Conservation (phyloP, 1,140 invertebrate species). For the Euwallacea similis region DNA sequence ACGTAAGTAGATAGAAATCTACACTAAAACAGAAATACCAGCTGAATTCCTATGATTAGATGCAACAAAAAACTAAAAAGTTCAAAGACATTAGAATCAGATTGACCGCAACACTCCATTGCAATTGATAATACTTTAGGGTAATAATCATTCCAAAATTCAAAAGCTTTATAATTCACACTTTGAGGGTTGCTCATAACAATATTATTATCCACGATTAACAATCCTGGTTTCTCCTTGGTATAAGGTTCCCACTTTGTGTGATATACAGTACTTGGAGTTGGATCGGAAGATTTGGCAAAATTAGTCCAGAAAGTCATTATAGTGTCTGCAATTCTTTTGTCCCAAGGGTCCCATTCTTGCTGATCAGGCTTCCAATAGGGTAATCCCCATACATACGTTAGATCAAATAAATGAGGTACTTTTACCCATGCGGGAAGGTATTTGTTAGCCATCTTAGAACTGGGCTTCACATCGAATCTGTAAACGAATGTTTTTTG, state of each 20-base stretch:
- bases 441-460: conserved; percentile 61
- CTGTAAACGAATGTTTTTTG: conserved; percentile 68
- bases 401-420: conserved; percentile 76
- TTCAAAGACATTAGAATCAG: conserved; percentile 39
- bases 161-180: conserved; percentile 73
- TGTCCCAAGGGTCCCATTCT: conserved; percentile 72
- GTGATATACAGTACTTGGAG: conserved; percentile 61
- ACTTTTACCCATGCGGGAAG: conserved; percentile 74
- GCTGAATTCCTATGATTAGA: conserved; percentile 8
- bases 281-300: conserved; percentile 70
- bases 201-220: conserved; percentile 73
- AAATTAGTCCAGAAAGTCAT: conserved; percentile 79
- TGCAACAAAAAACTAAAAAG: conserved; percentile 8
- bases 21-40: neutral
- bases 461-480: conserved; percentile 74
- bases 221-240: conserved; percentile 61
- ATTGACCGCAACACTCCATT: conserved; percentile 69
- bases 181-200: conserved; percentile 67
- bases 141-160: conserved; percentile 82
- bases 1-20: too few species aligned
- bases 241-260: conserved; percentile 74
- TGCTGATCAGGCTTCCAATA: conserved; percentile 60
- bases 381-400: conserved; percentile 77
- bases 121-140: conserved; percentile 70
- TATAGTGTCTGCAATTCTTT: conserved; percentile 71